Base-by-base conservation (phyloP, 2,113 vertebrate genomes). In the Seriola aureovittata region DNA sequence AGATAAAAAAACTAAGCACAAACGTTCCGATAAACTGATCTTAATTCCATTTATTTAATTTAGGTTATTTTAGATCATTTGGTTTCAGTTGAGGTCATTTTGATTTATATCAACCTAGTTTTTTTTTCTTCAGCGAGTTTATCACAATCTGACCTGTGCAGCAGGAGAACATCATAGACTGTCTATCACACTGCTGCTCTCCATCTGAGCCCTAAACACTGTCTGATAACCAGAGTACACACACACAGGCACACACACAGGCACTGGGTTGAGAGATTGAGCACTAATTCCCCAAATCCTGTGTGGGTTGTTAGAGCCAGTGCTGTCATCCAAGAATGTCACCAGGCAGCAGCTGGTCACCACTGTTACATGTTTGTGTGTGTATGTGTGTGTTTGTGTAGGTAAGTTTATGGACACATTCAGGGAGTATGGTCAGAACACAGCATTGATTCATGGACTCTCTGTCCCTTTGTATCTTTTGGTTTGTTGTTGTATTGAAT, bases 221-320 rank as follows among this genome's bases (percentile, higher is more conserved):
- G 73, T 57, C 59, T 64, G 81, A 84, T 86, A 86, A 87, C 71
- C 66, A 78, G 40, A 60, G 55, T 36, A 1, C 48, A 54, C 8
- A 54, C 21, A 54, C 48, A 50, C 16, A 50, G 16, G 16, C 17
- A 50, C 16, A 70, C 34, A 71, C 50, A 64, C 46, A 69, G 4
- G 78, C 71, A 75, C 1, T 71, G 65, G 60, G 66, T 75, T 82
- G 38, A 78, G 54, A 72, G 82, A 82, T 74, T 77, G 66, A 84
- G 59, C 80, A 58, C 80, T 88, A 85, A 91, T 87, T 90, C 85
- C 80, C 62, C 82, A 87, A 81, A 89, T 85, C 89, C 84, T 86
- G 59, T 81, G 85, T 84, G 88, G 66, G 72, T 85, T 91, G 81
- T 88, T 86, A 82, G 70, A 88, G 83, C 79, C 85, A 86, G 68